A percentile compares a stretch with the other conserved stretches of the same genome.
Evolutionary conservation across 2,797 vertebrate genomes (phyloP).

Genomic region (Melanotaenia maccullochi): DNA sequence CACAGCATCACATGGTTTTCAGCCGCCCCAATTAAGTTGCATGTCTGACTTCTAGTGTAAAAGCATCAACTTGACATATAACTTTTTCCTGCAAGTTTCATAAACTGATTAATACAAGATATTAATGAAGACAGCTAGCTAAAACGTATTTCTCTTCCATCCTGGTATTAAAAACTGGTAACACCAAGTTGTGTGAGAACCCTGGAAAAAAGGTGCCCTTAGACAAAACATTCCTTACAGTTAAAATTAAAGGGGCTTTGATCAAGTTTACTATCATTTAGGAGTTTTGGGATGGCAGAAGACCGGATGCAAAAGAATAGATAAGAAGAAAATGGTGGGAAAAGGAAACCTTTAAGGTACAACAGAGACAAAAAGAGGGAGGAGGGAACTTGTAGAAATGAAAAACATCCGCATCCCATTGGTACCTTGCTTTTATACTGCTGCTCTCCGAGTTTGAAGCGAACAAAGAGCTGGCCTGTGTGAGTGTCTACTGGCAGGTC

Average conservation of each 20-base stretch:
- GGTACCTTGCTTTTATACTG: slow-evolving; percentile 94
- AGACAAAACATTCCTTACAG: neutral
- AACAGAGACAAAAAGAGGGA: slow-evolving; percentile 7
- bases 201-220: too few relatives aligned
- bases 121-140: too few relatives aligned
- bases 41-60: neutral
- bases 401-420: neutral
- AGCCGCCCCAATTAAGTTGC: too few relatives aligned
- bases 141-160: too few relatives aligned
- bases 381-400: neutral
- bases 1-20: too few relatives aligned
- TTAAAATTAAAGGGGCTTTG: neutral
- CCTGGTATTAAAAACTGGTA: too few relatives aligned
- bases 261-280: neutral
- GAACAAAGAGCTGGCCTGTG: slow-evolving; percentile 86
- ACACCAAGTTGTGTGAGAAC: neutral
- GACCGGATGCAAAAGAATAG: neutral
- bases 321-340: neutral
- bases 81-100: neutral
- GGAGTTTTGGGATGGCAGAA: neutral
- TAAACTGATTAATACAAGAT: neutral
- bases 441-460: slow-evolving; percentile 92
- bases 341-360: neutral
- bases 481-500: slow-evolving; percentile 81
- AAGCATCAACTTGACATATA: neutral